These are phyloP conservation scores for Laupala kohalensis DNA, from an alignment of 1,140 invertebrate genomes.

Conservation along the genomic window DNA sequence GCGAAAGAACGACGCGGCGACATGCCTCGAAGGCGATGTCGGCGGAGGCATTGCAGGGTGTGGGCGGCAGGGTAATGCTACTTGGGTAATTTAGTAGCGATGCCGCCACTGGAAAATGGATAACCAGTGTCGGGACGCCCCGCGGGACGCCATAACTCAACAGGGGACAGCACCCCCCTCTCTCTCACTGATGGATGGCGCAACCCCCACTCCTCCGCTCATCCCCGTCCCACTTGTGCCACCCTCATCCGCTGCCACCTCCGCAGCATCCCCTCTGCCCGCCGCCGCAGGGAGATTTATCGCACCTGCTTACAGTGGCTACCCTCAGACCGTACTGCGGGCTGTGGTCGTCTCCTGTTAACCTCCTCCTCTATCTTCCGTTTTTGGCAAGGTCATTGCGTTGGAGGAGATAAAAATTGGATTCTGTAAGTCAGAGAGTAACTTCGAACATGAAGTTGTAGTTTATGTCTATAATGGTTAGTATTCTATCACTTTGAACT, in stretches of 20 bases:
- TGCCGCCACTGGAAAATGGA: conserved; percentile 11
- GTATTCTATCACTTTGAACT: too few relatives aligned
- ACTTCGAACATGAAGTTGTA: too few relatives aligned
- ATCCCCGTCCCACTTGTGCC: not conserved
- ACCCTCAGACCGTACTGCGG: not conserved
- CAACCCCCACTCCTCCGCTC: not conserved
- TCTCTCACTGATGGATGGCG: conserved; percentile 3
- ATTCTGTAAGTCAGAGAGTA: too few relatives aligned
- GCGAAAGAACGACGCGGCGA: too few relatives aligned
- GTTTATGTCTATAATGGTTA: too few relatives aligned
- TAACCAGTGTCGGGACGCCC: conserved; percentile 10
- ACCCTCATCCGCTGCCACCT: not conserved
- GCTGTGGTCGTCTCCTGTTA: not conserved
- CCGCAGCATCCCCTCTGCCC: not conserved
- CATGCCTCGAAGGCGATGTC: too few relatives aligned
- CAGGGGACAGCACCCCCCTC: not conserved
- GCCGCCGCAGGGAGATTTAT: not conserved
- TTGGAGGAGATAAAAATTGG: too few relatives aligned
- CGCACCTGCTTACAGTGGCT: not conserved
- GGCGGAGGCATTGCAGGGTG: too few relatives aligned
- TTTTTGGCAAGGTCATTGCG: too few relatives aligned
- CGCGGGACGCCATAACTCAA: conserved; percentile 11
- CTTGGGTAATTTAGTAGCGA: conserved; percentile 14
- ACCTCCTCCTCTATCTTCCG: not conserved
- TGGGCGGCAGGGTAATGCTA: conserved; percentile 6